Evolutionary conservation across 1,140 invertebrate genomes (phyloP).

Genomic region (Euborellia annulipes): DNA sequence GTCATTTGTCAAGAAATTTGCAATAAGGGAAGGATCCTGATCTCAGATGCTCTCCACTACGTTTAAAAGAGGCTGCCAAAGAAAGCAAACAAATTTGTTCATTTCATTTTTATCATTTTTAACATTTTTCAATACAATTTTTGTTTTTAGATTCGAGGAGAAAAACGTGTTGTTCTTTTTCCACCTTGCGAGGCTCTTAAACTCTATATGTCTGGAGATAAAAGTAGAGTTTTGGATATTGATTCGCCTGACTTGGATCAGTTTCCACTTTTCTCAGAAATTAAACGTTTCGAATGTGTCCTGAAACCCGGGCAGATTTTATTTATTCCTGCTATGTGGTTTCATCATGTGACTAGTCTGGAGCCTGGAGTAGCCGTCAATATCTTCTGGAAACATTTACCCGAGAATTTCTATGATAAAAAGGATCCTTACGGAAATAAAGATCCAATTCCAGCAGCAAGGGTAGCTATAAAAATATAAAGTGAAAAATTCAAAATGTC

Average conservation of each 20-base stretch:
- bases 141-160: conserved; percentile 20
- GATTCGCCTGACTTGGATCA: conserved; percentile 31
- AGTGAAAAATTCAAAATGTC: no score
- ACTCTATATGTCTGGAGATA: conserved; percentile 41
- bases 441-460: conserved; percentile 30
- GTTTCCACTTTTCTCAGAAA: conserved; percentile 34
- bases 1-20: no score
- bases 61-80: no score
- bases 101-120: no score
- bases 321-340: conserved; percentile 46
- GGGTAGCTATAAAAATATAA: conserved; percentile 16
- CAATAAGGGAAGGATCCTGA: no score
- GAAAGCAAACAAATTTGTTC: no score
- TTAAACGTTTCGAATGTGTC: conserved; percentile 27
- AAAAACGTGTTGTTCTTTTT: conserved; percentile 36
- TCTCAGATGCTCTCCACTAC: no score
- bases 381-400: conserved; percentile 41
- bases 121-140: no score
- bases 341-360: conserved; percentile 37
- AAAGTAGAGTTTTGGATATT: conserved; percentile 39
- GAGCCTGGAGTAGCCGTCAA: conserved; percentile 39
- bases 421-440: conserved; percentile 43
- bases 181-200: conserved; percentile 33
- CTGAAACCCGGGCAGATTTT: conserved; percentile 38
- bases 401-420: conserved; percentile 31